Conservation (phyloP, 2,113 vertebrate genomes). For the Caranx melampygus region DNA sequence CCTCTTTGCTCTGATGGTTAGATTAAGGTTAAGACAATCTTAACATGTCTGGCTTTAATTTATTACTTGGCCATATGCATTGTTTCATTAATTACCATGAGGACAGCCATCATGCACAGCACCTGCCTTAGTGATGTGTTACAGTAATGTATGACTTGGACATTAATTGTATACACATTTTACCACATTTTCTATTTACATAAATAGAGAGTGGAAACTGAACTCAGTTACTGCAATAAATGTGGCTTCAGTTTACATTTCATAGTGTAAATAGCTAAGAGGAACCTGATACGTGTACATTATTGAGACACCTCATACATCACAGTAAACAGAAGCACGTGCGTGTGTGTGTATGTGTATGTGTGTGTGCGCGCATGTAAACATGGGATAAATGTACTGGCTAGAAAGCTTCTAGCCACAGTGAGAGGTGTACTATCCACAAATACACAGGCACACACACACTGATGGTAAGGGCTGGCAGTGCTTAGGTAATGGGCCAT, state of each 20-base stretch:
- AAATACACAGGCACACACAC: constrained; percentile 25
- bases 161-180: too few species aligned
- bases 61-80: too few species aligned
- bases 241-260: neutral
- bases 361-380: neutral
- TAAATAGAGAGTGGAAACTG: neutral
- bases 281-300: too few species aligned
- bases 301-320: neutral
- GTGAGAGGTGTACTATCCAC: constrained; percentile 44
- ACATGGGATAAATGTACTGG: constrained; percentile 28
- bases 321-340: neutral
- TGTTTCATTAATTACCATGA: too few species aligned
- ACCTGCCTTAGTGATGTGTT: too few species aligned
- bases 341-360: neutral
- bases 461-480: constrained; percentile 37
- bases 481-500: constrained; percentile 60
- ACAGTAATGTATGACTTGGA: too few species aligned
- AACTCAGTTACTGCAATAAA: constrained; percentile 9
- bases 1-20: too few species aligned
- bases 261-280: neutral
- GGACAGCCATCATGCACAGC: too few species aligned
- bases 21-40: too few species aligned
- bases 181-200: too few species aligned
- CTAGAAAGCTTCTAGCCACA: constrained; percentile 48
- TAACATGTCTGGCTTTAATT: too few species aligned